phyloP scores from a whole-genome alignment of 2,797 vertebrate species.

The Gymnothorax javanicus region DNA sequence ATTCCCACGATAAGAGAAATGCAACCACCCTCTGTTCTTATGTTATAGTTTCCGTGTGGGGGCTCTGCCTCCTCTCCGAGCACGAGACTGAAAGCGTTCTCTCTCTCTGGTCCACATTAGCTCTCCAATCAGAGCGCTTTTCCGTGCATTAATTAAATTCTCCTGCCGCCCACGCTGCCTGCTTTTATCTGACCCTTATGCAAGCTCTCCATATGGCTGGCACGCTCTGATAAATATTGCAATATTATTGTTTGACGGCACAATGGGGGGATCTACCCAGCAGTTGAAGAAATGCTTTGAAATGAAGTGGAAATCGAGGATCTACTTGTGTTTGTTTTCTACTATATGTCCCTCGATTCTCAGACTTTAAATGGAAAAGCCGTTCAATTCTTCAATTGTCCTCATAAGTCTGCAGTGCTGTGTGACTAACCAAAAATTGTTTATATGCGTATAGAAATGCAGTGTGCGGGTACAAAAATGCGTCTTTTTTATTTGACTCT shows the following conservation, averaged over 20 bases:
- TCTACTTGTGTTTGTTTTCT: neutral
- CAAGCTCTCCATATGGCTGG: neutral
- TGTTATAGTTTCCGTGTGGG: neutral
- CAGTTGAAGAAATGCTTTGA: neutral
- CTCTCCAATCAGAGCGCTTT: neutral
- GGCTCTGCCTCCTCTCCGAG: neutral
- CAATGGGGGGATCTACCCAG: neutral
- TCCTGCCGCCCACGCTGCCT: neutral
- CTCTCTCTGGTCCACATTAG: neutral
- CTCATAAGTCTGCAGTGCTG: neutral
- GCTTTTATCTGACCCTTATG: neutral
- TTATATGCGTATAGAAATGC: too few species aligned
- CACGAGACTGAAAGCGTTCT: neutral
- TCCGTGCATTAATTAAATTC: neutral
- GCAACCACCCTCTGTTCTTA: constrained; percentile 3
- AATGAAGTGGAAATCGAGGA: neutral
- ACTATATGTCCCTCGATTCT: neutral
- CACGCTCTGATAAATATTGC: neutral
- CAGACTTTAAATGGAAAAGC: neutral
- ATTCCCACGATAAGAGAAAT: constrained; percentile 1
- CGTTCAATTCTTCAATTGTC: neutral
- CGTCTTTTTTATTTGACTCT: too few species aligned
- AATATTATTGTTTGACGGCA: neutral
- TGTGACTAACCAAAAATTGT: neutral
- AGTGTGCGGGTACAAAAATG: too few species aligned